Evolutionary conservation across 2,113 vertebrate genomes (phyloP), one percentile per base, ranked within the genome.

Genomic region (Ctenodactylus gundi): DNA sequence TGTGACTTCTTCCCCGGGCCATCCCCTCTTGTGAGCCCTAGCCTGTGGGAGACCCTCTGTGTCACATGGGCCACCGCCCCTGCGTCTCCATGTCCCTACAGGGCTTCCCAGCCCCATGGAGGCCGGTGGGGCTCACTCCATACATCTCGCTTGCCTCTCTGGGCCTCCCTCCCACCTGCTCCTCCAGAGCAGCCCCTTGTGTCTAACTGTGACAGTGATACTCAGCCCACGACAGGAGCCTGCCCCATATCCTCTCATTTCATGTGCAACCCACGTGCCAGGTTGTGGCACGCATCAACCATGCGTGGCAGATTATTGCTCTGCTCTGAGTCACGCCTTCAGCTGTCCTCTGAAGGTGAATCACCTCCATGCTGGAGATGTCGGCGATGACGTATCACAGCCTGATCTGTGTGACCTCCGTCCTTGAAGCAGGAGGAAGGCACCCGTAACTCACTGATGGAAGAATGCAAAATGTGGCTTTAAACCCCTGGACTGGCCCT

Each of bases 251-350:
- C 29, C 3, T 51, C n/a, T 4, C 10, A 1, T 46, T 65, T n/a
- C 1, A 2, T 11, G 0, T 13, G 13, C 17, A 4, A 36, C 27
- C 49, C 31, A 0, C 5, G 3, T 12, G 34, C 68, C 1, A 0
- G 60, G 6, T 12, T 1, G 2, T 23, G 51, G 17, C 58, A 4
- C 34, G 18, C 20, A 12, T 78, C 64, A n/a, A 65, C 21, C 1
- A 1, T n/a, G 21, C 14, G 1, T 36, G 46, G 70, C 36, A 29
- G 46, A 7, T 12, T 3, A 29, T 12, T 18, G 41, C 23, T 2
- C 57, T 18, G 41, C 41, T 5, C 49, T 29, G 41, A 65, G 27
- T 60, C 12, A 21, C 31, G 20, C 31, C 39, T 49, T 84, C 88
- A 20, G 39, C 14, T 57, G 67, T 82, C 10, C 15, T 80, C 46